These are phyloP conservation scores for Sinonovacula constricta DNA, from an alignment of 1,140 invertebrate genomes.

Conservation along the genomic window DNA sequence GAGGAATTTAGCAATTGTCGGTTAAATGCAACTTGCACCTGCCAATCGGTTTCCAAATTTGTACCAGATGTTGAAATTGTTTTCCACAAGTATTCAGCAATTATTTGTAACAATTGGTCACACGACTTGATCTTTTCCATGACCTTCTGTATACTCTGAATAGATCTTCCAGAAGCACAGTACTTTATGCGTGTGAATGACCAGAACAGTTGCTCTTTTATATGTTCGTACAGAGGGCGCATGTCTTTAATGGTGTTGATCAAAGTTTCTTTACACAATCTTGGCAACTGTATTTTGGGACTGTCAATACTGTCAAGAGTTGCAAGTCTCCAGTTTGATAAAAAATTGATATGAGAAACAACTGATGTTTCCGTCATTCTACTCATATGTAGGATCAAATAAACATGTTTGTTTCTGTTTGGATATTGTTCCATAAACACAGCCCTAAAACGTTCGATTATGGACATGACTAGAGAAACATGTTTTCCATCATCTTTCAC, in stretches of 20 bases:
- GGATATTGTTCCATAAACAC: constrained; percentile 10
- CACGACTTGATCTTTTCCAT: constrained; percentile 38
- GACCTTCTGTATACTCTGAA: constrained; percentile 39
- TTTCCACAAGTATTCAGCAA: constrained; percentile 43
- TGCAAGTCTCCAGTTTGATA: constrained; percentile 57
- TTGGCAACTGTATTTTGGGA: constrained; percentile 26
- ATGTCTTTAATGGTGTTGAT: constrained; percentile 43
- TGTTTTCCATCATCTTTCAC: constrained; percentile 46
- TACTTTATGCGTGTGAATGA: constrained; percentile 61
- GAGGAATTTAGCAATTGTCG: constrained; percentile 7
- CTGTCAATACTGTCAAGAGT: constrained; percentile 54
- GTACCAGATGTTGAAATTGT: not conserved
- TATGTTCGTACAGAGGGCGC: constrained; percentile 27
- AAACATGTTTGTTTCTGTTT: constrained; percentile 46
- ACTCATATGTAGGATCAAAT: constrained; percentile 56
- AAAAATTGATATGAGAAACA: constrained; percentile 57
- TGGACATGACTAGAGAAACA: constrained; percentile 57
- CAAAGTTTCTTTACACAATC: constrained; percentile 14
- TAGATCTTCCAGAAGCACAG: constrained; percentile 25
- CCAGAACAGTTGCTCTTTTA: constrained; percentile 60
- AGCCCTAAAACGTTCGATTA: constrained; percentile 53
- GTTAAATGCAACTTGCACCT: constrained; percentile 30
- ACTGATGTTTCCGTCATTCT: not conserved
- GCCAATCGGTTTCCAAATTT: constrained; percentile 14
- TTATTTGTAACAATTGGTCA: constrained; percentile 21